Conservation (phyloP, 2,113 vertebrate species). For the Papio anubis region DNA sequence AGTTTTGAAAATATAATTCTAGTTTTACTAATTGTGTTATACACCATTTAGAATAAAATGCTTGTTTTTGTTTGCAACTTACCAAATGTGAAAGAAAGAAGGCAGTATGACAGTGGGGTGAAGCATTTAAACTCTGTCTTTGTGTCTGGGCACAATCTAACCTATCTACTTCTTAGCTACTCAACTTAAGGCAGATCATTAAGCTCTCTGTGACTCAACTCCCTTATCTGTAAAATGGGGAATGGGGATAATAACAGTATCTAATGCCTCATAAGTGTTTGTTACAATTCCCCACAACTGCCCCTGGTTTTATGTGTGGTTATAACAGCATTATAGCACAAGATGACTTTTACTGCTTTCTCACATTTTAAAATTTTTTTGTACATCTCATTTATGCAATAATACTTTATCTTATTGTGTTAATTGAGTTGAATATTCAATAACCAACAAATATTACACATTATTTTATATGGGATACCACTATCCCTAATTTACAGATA, state of each 20-base stretch:
- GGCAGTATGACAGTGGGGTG: fast-evolving
- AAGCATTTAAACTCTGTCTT: not conserved
- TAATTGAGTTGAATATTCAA: not conserved
- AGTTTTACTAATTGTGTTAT: not conserved
- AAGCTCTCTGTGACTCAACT: not conserved
- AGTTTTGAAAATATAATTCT: not conserved
- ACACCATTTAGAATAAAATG: not conserved
- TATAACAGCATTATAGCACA: not conserved
- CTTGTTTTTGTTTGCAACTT: not conserved
- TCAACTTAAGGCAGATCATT: not conserved
- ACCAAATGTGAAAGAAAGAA: not conserved
- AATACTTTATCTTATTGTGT: not conserved
- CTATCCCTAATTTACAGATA: not conserved
- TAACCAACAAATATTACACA: not conserved
- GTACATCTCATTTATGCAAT: not conserved
- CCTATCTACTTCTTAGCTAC: not conserved
- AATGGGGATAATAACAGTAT: not conserved
- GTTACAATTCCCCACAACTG: not conserved
- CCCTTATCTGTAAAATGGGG: not conserved
- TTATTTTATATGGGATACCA: not conserved
- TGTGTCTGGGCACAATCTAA: not conserved
- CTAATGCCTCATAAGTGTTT: not conserved
- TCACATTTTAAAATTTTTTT: not conserved
- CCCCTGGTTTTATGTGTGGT: not conserved
- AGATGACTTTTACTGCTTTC: not conserved